phyloP scores from a whole-genome alignment of 2,797 vertebrate genomes.

The Myiothlypis chrysogaster region DNA sequence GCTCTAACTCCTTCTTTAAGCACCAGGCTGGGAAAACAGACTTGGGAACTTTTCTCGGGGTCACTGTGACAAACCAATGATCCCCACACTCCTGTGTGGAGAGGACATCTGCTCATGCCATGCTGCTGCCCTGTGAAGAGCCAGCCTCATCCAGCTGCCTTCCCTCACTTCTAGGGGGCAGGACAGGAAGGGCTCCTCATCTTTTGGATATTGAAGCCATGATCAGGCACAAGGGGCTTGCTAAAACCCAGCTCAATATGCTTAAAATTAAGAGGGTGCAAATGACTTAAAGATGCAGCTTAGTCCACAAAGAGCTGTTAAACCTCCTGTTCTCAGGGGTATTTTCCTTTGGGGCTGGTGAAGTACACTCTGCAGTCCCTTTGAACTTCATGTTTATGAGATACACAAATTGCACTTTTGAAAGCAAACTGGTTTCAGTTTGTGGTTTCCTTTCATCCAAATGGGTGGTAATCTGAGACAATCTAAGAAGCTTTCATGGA shows the following conservation, averaged over 20 bases:
- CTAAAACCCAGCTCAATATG: not conserved
- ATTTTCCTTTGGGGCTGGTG: not conserved
- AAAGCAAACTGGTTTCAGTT: constrained; percentile 24
- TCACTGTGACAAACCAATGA: too few relatives aligned
- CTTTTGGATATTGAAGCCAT: not conserved
- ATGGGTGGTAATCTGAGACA: constrained; percentile 16
- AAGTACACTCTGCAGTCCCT: not conserved
- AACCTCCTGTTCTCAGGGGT: not conserved
- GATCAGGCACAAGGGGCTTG: fast-evolving
- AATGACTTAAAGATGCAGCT: not conserved
- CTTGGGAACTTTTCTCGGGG: too few relatives aligned
- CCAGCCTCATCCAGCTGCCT: not conserved
- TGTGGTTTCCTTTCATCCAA: constrained; percentile 18
- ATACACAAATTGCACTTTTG: not conserved
- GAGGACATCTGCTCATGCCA: not conserved
- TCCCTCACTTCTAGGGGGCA: fast-evolving
- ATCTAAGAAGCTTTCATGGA: constrained; percentile 12
- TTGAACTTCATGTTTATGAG: not conserved
- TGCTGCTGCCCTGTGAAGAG: not conserved
- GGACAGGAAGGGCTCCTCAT: not conserved
- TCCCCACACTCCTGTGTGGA: fast-evolving
- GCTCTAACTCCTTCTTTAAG: too few relatives aligned
- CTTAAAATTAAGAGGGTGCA: not conserved
- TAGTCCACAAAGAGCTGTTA: not conserved
- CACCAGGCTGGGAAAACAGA: too few relatives aligned